Conservation (phyloP, 2,888 invertebrate species). For the Cerastis leucographa region DNA sequence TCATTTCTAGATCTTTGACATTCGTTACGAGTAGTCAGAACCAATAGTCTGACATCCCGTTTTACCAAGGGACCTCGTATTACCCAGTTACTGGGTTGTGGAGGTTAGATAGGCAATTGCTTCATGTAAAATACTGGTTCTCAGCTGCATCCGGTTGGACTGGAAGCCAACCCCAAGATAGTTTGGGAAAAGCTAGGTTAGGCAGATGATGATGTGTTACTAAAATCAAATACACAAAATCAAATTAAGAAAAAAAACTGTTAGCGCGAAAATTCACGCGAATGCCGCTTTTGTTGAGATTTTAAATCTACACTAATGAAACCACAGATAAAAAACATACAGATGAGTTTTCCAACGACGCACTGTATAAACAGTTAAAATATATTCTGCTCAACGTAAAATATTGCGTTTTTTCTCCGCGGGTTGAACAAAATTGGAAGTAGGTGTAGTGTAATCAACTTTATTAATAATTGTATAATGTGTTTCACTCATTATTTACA, state of each 20-base stretch:
- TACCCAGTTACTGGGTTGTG: too few relatives aligned
- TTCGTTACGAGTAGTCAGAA: too few relatives aligned
- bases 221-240: neutral
- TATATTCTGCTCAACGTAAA: conserved; percentile 5
- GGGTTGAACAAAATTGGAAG: conserved; percentile 20
- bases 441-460: conserved; percentile 20
- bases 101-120: too few relatives aligned
- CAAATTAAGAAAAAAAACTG: neutral
- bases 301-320: conserved; percentile 29
- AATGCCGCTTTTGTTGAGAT: conserved; percentile 15
- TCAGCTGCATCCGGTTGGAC: too few relatives aligned
- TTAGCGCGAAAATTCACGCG: neutral
- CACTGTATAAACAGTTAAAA: conserved; percentile 7
- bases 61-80: too few relatives aligned
- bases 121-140: too few relatives aligned
- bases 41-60: too few relatives aligned
- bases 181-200: too few relatives aligned
- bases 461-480: conserved; percentile 34
- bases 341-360: conserved; percentile 3
- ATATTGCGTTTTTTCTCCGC: conserved; percentile 9
- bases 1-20: too few relatives aligned
- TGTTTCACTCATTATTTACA: conserved; percentile 24
- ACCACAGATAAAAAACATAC: conserved; percentile 27
- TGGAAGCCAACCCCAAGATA: too few relatives aligned
- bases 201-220: neutral